These are phyloP conservation scores for Charanyca ferruginea DNA, from an alignment of 2,888 invertebrate species.

Conservation along the genomic window DNA sequence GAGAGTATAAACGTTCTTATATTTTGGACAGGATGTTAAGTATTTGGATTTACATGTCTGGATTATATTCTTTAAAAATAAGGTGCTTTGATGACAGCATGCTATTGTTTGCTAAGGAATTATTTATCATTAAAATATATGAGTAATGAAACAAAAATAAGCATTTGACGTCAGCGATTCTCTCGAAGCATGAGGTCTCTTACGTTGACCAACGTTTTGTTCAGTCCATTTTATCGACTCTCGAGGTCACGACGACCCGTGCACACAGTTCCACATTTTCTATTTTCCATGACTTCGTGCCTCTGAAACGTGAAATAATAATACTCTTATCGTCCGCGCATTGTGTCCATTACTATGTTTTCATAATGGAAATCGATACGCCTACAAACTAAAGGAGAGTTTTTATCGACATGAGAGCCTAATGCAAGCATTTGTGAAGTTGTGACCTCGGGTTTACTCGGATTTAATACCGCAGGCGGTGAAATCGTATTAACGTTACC, in stretches of 20 bases:
- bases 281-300: constrained; percentile 45
- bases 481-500: constrained; percentile 48
- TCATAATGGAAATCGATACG: constrained; percentile 83
- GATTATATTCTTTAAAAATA: constrained; percentile 11
- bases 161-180: background rate
- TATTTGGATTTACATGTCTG: constrained; percentile 10
- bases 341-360: constrained; percentile 78
- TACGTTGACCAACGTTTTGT: constrained; percentile 6
- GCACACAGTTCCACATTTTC: constrained; percentile 32
- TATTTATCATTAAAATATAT: background rate
- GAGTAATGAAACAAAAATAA: background rate
- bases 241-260: constrained; percentile 10
- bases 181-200: background rate
- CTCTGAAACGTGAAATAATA: constrained; percentile 59
- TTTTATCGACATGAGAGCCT: constrained; percentile 67
- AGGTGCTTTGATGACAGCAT: background rate
- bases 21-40: constrained; percentile 11
- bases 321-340: constrained; percentile 69
- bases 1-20: constrained; percentile 31
- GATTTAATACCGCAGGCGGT: constrained; percentile 41
- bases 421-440: constrained; percentile 69
- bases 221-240: constrained; percentile 33
- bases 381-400: constrained; percentile 75
- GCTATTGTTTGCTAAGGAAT: background rate
- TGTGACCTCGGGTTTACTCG: constrained; percentile 46